These are phyloP conservation scores for Polydrusus tereticollis DNA, from an alignment of 2,888 invertebrate species.

Conservation along the genomic window DNA sequence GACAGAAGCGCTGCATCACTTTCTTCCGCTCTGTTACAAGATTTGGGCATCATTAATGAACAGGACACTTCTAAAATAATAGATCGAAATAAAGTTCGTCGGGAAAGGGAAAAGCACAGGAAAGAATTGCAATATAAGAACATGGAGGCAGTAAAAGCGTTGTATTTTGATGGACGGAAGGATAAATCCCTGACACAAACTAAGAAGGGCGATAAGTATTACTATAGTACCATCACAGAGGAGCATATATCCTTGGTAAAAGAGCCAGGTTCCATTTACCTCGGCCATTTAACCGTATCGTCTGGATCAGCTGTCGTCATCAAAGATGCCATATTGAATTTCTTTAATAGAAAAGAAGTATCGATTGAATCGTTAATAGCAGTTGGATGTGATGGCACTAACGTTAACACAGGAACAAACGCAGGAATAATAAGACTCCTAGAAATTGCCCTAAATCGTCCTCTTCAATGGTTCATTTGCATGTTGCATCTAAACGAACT, in stretches of 20 bases:
- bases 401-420: slow-evolving; percentile 21
- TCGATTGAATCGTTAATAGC: slow-evolving; percentile 20
- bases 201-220: too few relatives aligned
- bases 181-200: too few relatives aligned
- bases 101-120: too few relatives aligned
- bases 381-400: slow-evolving; percentile 25
- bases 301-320: slow-evolving; percentile 17
- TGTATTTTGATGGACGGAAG: too few relatives aligned
- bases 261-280: slow-evolving; percentile 20
- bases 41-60: too few relatives aligned
- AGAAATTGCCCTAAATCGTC: slow-evolving; percentile 15
- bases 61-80: too few relatives aligned
- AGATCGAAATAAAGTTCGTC: too few relatives aligned
- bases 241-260: slow-evolving; percentile 3
- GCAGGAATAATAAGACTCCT: slow-evolving; percentile 23
- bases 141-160: neutral
- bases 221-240: neutral
- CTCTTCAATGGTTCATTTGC: slow-evolving; percentile 31
- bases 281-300: slow-evolving; percentile 22
- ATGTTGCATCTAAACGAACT: slow-evolving; percentile 25
- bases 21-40: too few relatives aligned
- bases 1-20: too few relatives aligned
- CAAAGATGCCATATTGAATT: slow-evolving; percentile 11
- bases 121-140: neutral
- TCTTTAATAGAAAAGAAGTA: slow-evolving; percentile 22